Evolutionary conservation across 2,113 vertebrate genomes (phyloP).

Genomic region (Xyrauchen texanus): DNA sequence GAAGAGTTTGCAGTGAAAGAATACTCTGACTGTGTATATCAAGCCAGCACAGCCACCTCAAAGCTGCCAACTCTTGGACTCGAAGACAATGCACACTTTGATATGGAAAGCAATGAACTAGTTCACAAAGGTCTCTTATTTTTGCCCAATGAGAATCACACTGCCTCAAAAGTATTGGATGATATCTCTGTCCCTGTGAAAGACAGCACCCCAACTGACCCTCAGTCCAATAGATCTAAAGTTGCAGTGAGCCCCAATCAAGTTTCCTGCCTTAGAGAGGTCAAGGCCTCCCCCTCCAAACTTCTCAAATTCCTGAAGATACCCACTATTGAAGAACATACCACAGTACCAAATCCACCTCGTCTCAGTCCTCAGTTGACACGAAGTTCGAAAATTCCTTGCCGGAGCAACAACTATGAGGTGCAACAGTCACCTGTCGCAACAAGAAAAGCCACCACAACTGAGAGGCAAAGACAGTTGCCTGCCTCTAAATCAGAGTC

Average conservation of each 20-base stretch:
- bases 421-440: conserved; percentile 83
- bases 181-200: conserved; percentile 58
- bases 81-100: conserved; percentile 61
- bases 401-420: conserved; percentile 86
- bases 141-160: conserved; percentile 48
- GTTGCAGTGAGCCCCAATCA: conserved; percentile 74
- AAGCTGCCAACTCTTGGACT: conserved; percentile 60
- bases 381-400: conserved; percentile 87
- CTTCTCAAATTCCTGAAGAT: conserved; percentile 89
- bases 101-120: conserved; percentile 52
- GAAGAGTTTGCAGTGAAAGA: conserved; percentile 46
- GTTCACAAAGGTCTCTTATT: conserved; percentile 58
- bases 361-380: conserved; percentile 90
- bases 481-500: conserved; percentile 72
- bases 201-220: conserved; percentile 55
- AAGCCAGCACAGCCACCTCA: conserved; percentile 63
- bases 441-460: conserved; percentile 76
- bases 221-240: conserved; percentile 70
- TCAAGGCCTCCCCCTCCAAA: conserved; percentile 73
- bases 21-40: conserved; percentile 46
- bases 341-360: conserved; percentile 69
- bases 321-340: conserved; percentile 77
- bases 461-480: conserved; percentile 69
- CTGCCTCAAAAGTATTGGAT: conserved; percentile 41
- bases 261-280: conserved; percentile 58